These are phyloP conservation scores for Platyrinchus mystaceus DNA, from an alignment of 2,797 vertebrate genomes.

Conservation along the genomic window DNA sequence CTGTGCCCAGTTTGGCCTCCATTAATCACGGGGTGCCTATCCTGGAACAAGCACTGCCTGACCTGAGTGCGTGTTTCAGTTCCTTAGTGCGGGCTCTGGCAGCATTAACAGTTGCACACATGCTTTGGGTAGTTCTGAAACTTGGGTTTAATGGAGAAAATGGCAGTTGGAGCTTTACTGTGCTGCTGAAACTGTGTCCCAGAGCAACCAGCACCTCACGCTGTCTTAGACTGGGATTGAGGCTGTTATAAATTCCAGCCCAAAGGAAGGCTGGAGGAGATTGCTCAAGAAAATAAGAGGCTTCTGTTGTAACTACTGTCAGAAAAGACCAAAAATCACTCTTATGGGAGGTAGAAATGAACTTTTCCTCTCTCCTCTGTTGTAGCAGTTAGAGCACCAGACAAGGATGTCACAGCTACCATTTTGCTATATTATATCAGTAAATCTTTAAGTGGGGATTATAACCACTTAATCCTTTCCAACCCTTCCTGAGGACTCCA, in stretches of 20 bases:
- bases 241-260: not conserved
- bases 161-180: not conserved
- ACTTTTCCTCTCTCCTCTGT: not conserved
- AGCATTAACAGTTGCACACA: not conserved
- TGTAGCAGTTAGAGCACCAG: not conserved
- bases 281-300: not conserved
- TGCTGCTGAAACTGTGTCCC: not conserved
- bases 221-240: not conserved
- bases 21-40: accelerated
- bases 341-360: not conserved
- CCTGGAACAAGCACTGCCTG: not conserved
- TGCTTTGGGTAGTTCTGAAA: not conserved
- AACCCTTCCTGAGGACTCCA: not conserved
- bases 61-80: not conserved
- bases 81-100: not conserved
- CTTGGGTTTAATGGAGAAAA: not conserved
- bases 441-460: not conserved
- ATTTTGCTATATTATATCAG: not conserved
- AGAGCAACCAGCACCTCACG: not conserved
- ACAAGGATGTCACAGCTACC: not conserved
- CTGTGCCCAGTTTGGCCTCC: not conserved
- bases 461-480: not conserved
- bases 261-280: not conserved
- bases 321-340: not conserved
- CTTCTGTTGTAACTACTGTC: not conserved